Conservation (phyloP, 2,797 vertebrate species). For the Alauda arvensis region DNA sequence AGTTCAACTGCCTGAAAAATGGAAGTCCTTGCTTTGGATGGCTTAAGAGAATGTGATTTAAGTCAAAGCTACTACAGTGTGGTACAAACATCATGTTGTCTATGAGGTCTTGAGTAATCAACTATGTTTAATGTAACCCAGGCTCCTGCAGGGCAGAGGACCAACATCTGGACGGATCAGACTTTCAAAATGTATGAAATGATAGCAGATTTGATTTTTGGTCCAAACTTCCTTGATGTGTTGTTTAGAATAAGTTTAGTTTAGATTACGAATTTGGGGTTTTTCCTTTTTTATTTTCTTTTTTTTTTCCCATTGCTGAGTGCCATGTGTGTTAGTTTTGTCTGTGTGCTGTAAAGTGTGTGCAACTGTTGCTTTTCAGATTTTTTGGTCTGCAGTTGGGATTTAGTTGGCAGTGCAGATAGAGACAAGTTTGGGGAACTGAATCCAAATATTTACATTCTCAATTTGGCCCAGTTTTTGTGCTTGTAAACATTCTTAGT, state of each 20-base stretch:
- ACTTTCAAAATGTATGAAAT: neutral
- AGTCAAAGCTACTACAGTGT: neutral
- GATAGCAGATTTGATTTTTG: neutral
- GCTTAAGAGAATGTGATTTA: neutral
- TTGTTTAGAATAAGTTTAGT: neutral
- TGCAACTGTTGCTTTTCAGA: slow-evolving; percentile 12
- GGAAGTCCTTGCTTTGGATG: neutral
- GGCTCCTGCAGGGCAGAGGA: neutral
- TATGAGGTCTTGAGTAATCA: neutral
- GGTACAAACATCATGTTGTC: neutral
- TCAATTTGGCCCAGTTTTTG: slow-evolving; percentile 34
- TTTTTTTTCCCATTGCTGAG: neutral
- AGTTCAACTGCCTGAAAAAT: neutral
- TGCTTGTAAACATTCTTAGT: slow-evolving; percentile 55
- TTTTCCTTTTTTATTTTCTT: neutral
- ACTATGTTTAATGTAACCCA: neutral
- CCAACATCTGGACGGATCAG: neutral
- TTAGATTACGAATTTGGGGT: neutral
- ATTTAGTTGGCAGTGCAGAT: slow-evolving; percentile 41
- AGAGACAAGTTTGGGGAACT: slow-evolving; percentile 37
- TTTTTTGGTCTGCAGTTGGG: slow-evolving; percentile 34
- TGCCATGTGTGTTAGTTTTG: neutral
- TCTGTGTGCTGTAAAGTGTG: neutral
- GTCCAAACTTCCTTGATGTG: neutral
- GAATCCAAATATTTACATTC: slow-evolving; percentile 67